Percentiles rank a stretch among this genome's conserved stretches.
Conservation (phyloP, 2,113 vertebrate genomes). For the Anoplopoma fimbria region DNA sequence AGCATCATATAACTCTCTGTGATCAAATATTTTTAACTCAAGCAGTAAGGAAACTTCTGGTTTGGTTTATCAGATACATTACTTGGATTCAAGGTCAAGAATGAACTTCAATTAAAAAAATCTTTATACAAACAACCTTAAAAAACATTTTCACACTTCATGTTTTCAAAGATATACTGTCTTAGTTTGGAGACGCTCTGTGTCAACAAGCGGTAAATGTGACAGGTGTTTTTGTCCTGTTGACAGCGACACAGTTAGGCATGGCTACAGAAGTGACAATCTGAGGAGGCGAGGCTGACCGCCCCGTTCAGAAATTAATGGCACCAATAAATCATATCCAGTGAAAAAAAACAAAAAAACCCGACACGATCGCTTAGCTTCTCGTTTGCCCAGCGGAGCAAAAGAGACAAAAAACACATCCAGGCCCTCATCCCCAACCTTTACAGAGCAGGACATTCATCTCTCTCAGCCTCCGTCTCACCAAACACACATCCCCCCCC, state of each 20-base stretch:
- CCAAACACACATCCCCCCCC: neutral
- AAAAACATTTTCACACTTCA: neutral
- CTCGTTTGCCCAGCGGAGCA: constrained; percentile 41
- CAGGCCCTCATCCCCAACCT: constrained; percentile 49
- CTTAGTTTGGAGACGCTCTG: neutral
- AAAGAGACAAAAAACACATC: constrained; percentile 63
- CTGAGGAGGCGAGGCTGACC: constrained; percentile 36
- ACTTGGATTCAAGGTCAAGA: neutral
- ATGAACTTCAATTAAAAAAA: too few species aligned
- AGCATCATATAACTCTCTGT: too few species aligned
- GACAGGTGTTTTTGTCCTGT: constrained; percentile 4
- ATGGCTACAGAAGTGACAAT: constrained; percentile 37
- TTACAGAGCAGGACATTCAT: constrained; percentile 61
- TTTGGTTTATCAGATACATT: neutral
- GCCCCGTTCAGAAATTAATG: constrained; percentile 59
- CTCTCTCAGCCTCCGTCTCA: constrained; percentile 32
- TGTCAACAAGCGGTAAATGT: constrained; percentile 30
- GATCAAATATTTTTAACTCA: neutral
- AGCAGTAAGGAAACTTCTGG: neutral
- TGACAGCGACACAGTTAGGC: constrained; percentile 28
- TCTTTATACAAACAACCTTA: neutral
- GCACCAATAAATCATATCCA: constrained; percentile 65
- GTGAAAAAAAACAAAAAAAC: constrained; percentile 31
- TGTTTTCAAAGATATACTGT: neutral
- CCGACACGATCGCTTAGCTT: constrained; percentile 52